Conservation (phyloP, 1,140 invertebrate genomes). For the Drosophila albomicans region DNA sequence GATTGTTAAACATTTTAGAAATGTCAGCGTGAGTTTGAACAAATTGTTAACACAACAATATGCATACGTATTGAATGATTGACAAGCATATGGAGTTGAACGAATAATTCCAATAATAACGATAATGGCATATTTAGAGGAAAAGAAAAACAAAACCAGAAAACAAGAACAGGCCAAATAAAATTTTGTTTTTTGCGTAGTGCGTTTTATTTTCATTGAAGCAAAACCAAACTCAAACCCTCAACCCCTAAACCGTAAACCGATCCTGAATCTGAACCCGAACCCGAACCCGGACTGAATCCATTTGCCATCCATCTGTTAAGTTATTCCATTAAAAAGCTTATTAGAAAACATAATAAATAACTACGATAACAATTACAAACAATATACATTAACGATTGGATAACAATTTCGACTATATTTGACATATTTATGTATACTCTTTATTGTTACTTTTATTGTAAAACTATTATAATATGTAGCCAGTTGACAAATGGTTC, state of each 20-base stretch:
- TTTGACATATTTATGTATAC: not conserved
- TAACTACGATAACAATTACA: not conserved
- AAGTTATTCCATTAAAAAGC: not conserved
- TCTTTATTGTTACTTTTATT: not conserved
- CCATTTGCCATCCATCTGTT: not conserved
- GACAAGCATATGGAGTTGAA: conserved; percentile 22
- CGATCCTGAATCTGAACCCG: not conserved
- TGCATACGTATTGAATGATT: conserved; percentile 6
- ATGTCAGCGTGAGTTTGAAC: conserved; percentile 28
- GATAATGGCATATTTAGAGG: not conserved
- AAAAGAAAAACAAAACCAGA: conserved; percentile 5
- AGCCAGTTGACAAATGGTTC: conserved; percentile 11
- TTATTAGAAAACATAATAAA: not conserved
- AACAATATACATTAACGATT: not conserved
- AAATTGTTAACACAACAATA: conserved; percentile 45
- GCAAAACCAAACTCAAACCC: no score
- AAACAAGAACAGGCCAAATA: conserved; percentile 28
- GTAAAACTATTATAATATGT: not conserved
- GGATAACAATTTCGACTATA: not conserved
- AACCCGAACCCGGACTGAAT: not conserved
- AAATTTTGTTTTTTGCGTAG: conserved; percentile 54
- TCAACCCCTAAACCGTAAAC: not conserved
- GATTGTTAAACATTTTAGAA: conserved; percentile 43
- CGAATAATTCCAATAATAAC: conserved; percentile 20
- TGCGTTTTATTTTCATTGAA: conserved; percentile 54